Conservation (phyloP, 2,888 invertebrate species). For the Eumerus sabulonum region DNA sequence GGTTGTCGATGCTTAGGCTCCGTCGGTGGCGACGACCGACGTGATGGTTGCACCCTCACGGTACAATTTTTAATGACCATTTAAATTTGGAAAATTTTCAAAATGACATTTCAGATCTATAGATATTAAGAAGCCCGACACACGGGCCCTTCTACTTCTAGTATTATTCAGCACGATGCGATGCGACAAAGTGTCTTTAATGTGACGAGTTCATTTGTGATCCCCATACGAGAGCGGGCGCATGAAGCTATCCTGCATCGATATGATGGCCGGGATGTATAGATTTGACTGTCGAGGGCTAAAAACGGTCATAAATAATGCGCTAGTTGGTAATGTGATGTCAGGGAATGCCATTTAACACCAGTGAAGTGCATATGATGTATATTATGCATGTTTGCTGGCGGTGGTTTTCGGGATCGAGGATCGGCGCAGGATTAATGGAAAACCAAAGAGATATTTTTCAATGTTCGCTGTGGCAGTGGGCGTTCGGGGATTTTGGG, state of each 20-base stretch:
- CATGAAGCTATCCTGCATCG: not conserved
- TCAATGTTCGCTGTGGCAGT: constrained; percentile 2
- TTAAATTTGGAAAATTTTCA: constrained; percentile 68
- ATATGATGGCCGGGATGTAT: constrained; percentile 32
- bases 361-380: constrained; percentile 62
- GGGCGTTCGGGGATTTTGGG: constrained; percentile 2
- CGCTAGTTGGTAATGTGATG: constrained; percentile 48
- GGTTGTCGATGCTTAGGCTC: no score
- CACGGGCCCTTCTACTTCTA: no score
- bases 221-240: constrained; percentile 27
- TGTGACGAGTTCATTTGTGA: constrained; percentile 61
- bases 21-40: constrained; percentile 5
- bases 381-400: constrained; percentile 53
- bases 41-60: constrained; percentile 43
- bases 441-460: constrained; percentile 43
- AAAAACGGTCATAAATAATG: constrained; percentile 68
- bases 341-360: constrained; percentile 63
- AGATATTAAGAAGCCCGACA: constrained; percentile 37
- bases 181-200: not conserved
- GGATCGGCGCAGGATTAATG: constrained; percentile 30
- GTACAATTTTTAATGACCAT: constrained; percentile 66
- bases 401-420: constrained; percentile 11
- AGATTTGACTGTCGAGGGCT: constrained; percentile 57
- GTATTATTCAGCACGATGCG: no score
- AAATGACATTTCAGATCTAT: constrained; percentile 51